Evolutionary conservation across 1,140 invertebrate genomes (phyloP).

Genomic region (Bombus turneri): DNA sequence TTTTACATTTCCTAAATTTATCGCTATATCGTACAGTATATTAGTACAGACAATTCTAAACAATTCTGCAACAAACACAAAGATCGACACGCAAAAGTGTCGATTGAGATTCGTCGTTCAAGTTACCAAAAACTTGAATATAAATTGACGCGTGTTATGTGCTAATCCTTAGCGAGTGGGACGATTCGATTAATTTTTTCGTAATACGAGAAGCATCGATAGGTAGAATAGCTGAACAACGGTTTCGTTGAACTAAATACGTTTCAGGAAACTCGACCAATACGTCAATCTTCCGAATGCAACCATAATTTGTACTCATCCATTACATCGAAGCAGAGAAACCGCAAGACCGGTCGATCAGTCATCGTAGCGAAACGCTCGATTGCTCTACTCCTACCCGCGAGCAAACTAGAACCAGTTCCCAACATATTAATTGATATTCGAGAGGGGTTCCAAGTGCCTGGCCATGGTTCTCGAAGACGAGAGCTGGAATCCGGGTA

Average conservation of each 20-base stretch:
- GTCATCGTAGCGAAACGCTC: neutral
- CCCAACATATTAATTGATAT: slow-evolving; percentile 22
- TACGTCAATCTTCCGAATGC: neutral
- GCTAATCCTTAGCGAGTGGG: rapidly evolving
- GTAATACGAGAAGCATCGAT: too few relatives aligned
- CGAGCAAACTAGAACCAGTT: neutral
- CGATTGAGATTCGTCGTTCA: too few relatives aligned
- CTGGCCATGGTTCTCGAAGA: neutral
- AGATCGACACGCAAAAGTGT: too few relatives aligned
- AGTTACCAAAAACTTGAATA: too few relatives aligned
- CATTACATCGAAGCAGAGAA: neutral
- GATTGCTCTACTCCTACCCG: neutral
- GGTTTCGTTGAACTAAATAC: neutral
- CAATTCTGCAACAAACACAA: too few relatives aligned
- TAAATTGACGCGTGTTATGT: too few relatives aligned
- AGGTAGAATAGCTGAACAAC: too few relatives aligned
- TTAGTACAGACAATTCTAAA: too few relatives aligned
- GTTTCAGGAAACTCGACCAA: neutral
- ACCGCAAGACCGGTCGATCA: slow-evolving; percentile 1
- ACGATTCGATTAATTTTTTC: too few relatives aligned
- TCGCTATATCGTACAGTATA: too few relatives aligned
- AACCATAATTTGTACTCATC: slow-evolving; percentile 3
- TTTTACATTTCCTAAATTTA: too few relatives aligned
- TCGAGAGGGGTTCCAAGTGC: neutral
- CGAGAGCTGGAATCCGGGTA: neutral